Evolutionary conservation across 2,888 invertebrate genomes (phyloP), one percentile per base, ranked within the genome.

Genomic region (Xanthorhoe spadicearia): DNA sequence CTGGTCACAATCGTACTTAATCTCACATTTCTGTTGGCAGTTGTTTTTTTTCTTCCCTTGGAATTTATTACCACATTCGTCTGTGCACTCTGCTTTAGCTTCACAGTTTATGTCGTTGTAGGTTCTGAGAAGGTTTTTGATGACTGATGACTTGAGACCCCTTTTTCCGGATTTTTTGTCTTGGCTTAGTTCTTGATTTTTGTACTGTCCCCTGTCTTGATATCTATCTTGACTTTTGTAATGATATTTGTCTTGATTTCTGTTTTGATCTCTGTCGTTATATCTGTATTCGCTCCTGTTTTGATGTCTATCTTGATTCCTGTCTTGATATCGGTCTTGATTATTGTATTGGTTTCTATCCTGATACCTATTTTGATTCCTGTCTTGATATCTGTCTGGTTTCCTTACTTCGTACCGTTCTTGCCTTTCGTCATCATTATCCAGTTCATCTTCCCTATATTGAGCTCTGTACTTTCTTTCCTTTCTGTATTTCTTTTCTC

Each of bases 81-180:
- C 76, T 48, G 76, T 58, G 19, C 85, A 85, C 43, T 85, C 81
- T 7, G 80, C 70, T 64, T 70, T 76, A 0, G 84, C 84, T 0
- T 78, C 73, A 28, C 84, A 86, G 55, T 73, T 74, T 9, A 83
- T 59, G 15, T 77, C 77, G 9, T 73, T 75, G 3, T 70, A 71
- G 7, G 68, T 64, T 9, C 83, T 70, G 0, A 85, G 65, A 0
- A 85, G 72, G 57, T 74, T 79, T 60, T 79, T 82, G 3, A 84
- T 74, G 1, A 84, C 77, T 3, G 82, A 81, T 0, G 81, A 75
- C 59, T 78, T 69, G 2, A 79, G 67, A 5, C 59, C 60, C 4
- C 43, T 62, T 13, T 54, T 70, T 2, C 56, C 54, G 56, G 10
- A 13, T 43, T 52, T 49, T 56, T 49, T 62, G 2, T 43, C 49